Percentiles rank a stretch among this genome's conserved stretches.
These are phyloP conservation scores for Dromococcyx pavoninus DNA, from an alignment of 2,797 vertebrate genomes.

Conservation along the genomic window DNA sequence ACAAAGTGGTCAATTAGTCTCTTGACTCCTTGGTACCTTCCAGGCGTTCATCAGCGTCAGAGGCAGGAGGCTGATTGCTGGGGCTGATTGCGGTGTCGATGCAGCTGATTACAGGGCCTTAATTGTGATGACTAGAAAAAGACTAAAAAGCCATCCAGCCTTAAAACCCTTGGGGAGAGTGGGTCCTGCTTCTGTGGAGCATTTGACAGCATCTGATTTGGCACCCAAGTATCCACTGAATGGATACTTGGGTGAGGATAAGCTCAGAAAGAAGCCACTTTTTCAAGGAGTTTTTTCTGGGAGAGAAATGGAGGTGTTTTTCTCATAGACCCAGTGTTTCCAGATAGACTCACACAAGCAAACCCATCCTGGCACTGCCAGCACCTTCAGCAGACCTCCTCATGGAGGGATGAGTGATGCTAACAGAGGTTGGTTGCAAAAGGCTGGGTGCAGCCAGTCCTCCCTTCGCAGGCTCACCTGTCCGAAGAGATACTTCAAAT, in stretches of 20 bases:
- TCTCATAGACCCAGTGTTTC: not conserved
- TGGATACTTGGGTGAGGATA: not conserved
- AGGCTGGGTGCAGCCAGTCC: not conserved
- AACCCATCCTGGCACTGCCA: not conserved
- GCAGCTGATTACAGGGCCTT: slow-evolving; percentile 14
- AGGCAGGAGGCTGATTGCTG: slow-evolving; percentile 60
- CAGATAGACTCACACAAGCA: not conserved
- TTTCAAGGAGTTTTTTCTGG: not conserved
- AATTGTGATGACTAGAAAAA: not conserved
- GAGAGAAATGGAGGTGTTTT: not conserved
- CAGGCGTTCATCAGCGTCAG: not conserved
- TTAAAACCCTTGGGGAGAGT: not conserved
- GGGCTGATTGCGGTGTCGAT: not conserved
- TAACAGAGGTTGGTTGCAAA: not conserved
- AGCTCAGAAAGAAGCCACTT: not conserved
- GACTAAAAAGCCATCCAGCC: not conserved
- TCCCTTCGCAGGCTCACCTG: not conserved
- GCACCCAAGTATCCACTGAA: no score
- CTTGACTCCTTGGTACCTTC: not conserved
- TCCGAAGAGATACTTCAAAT: not conserved
- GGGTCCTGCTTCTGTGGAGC: rapidly evolving
- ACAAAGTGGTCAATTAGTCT: slow-evolving; percentile 4
- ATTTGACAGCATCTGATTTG: not conserved
- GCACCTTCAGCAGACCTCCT: not conserved
- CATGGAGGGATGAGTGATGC: not conserved